Conservation (phyloP, 2,888 invertebrate species). For the Arenicola marina region DNA sequence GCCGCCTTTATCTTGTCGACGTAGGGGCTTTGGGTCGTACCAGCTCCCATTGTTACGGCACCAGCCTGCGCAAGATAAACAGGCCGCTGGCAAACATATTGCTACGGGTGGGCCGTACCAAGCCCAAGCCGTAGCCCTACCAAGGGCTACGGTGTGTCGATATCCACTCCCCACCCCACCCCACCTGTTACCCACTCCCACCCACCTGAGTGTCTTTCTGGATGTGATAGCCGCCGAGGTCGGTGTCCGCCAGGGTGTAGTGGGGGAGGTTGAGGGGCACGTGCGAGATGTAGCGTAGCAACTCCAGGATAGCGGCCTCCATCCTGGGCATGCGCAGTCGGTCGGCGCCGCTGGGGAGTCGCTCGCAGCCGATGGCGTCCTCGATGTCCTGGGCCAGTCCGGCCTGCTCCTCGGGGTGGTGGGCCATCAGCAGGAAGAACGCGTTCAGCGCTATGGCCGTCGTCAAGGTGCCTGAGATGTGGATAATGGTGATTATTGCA, state of each 20-base stretch:
- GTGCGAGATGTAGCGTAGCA: slow-evolving; percentile 21
- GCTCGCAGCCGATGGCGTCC: neutral
- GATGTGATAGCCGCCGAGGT: slow-evolving; percentile 19
- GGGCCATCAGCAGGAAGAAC: slow-evolving; percentile 40
- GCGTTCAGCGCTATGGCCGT: slow-evolving; percentile 47
- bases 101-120: too few relatives aligned
- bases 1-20: too few relatives aligned
- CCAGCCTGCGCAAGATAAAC: too few relatives aligned
- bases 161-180: too few relatives aligned
- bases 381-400: slow-evolving; percentile 14
- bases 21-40: too few relatives aligned
- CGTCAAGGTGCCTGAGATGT: slow-evolving; percentile 47
- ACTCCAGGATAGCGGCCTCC: slow-evolving; percentile 23
- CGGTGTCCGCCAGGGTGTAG: slow-evolving; percentile 19
- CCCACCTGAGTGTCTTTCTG: slow-evolving; percentile 24
- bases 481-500: neutral
- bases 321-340: slow-evolving; percentile 8
- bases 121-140: too few relatives aligned
- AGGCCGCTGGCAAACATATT: too few relatives aligned
- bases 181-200: too few relatives aligned
- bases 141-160: too few relatives aligned
- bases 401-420: slow-evolving; percentile 16
- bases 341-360: slow-evolving; percentile 13
- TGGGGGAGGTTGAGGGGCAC: slow-evolving; percentile 26
- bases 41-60: too few relatives aligned